These are phyloP conservation scores for Synergus laeviventris DNA, from an alignment of 2,888 invertebrate species.

Conservation along the genomic window DNA sequence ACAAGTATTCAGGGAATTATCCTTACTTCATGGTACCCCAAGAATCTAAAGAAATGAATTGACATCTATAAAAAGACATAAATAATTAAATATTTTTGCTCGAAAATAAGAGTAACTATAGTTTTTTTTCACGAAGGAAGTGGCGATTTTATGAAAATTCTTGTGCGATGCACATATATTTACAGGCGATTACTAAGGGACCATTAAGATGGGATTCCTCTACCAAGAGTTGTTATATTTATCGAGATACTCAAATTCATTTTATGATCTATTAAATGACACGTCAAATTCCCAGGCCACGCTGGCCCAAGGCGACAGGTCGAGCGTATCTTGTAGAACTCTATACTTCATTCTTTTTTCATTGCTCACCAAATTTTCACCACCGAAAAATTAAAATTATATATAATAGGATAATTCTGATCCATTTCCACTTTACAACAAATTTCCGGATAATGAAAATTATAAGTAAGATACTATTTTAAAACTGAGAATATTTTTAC, in stretches of 20 bases:
- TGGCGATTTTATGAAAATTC: background rate
- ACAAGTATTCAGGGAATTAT: background rate
- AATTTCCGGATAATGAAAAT: too few species aligned
- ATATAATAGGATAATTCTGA: too few species aligned
- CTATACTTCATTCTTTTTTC: constrained; percentile 3
- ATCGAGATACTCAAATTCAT: constrained; percentile 73
- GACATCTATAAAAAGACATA: background rate
- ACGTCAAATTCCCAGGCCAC: constrained; percentile 69
- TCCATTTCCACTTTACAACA: too few species aligned
- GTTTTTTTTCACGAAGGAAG: background rate
- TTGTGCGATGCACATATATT: background rate
- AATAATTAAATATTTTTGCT: background rate
- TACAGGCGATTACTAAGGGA: constrained; percentile 56
- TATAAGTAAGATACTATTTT: too few species aligned
- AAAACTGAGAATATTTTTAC: too few species aligned
- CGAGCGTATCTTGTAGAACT: background rate
- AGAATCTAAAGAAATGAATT: background rate
- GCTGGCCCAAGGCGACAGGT: constrained; percentile 54
- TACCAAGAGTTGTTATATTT: constrained; percentile 74
- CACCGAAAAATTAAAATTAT: background rate
- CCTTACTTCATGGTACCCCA: background rate
- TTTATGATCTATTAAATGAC: constrained; percentile 75
- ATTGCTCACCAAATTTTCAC: background rate
- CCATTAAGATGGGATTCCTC: constrained; percentile 61
- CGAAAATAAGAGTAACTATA: background rate